phyloP scores from a whole-genome alignment of 2,797 vertebrate species.

The Cynodonichthys magdalenae region DNA sequence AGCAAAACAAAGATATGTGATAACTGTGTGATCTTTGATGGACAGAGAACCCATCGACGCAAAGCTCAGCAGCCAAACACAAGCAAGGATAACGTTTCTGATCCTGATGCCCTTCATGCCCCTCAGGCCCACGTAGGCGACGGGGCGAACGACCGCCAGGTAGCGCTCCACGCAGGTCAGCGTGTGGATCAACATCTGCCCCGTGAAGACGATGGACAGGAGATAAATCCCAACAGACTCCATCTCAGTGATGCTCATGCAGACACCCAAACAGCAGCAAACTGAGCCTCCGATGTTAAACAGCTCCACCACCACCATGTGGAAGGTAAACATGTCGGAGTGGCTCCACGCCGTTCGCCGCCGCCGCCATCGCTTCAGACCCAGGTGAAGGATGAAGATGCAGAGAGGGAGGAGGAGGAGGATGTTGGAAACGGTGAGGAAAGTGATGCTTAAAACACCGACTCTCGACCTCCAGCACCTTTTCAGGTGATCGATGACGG shows the following conservation, averaged over 20 bases:
- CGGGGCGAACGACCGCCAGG: conserved; percentile 36
- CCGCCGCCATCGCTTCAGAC: neutral
- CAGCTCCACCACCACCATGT: too few relatives aligned
- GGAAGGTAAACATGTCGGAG: too few relatives aligned
- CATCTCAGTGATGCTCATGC: too few relatives aligned
- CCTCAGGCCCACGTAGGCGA: conserved; percentile 25
- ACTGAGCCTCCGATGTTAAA: too few relatives aligned
- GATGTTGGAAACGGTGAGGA: neutral
- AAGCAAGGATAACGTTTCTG: neutral
- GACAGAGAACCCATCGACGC: neutral
- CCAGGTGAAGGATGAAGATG: conserved; percentile 1
- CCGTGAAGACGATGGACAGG: neutral
- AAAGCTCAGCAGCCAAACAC: neutral
- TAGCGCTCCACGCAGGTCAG: conserved; percentile 34
- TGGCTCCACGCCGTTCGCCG: too few relatives aligned
- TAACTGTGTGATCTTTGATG: too few relatives aligned
- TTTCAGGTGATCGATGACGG: neutral
- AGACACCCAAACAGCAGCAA: too few relatives aligned
- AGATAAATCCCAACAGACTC: too few relatives aligned
- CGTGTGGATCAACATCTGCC: conserved; percentile 1
- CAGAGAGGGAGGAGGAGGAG: conserved; percentile 5
- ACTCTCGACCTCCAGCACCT: neutral
- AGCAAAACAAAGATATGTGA: neutral
- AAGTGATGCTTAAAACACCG: neutral
- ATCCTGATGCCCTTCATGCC: neutral